These are phyloP conservation scores for Zophobas atratus DNA, from an alignment of 1,140 invertebrate genomes.

Conservation along the genomic window DNA sequence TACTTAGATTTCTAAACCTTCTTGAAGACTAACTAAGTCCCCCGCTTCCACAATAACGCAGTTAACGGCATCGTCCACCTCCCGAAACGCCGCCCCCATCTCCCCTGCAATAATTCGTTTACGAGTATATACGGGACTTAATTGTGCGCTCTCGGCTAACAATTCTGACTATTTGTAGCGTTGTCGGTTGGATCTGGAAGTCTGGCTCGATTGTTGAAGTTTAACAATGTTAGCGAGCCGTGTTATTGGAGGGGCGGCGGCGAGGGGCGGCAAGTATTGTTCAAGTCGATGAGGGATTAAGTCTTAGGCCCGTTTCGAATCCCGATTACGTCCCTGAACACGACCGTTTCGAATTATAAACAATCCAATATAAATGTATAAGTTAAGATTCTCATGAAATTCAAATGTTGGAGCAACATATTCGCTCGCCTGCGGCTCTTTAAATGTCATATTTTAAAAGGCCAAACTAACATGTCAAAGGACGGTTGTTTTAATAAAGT, in stretches of 20 bases:
- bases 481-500: conserved; percentile 26
- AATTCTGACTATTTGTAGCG: conserved; percentile 33
- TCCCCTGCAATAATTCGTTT: conserved; percentile 13
- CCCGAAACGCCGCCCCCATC: not conserved
- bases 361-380: conserved; percentile 41
- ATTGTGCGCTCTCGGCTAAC: conserved; percentile 28
- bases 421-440: not conserved
- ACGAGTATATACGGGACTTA: conserved; percentile 16
- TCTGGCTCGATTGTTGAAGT: conserved; percentile 31
- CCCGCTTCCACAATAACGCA: too few relatives aligned
- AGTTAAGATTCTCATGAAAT: conserved; percentile 34
- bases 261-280: conserved; percentile 20
- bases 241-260: conserved; percentile 24
- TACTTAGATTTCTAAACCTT: too few relatives aligned
- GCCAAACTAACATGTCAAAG: conserved; percentile 28
- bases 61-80: too few relatives aligned
- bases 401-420: conserved; percentile 24
- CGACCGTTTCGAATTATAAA: conserved; percentile 30
- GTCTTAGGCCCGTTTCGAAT: not conserved
- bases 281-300: conserved; percentile 40
- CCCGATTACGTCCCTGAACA: conserved; percentile 9
- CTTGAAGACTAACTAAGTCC: too few relatives aligned
- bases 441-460: conserved; percentile 25
- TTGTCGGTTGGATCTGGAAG: conserved; percentile 17
- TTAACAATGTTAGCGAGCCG: conserved; percentile 37